A percentile compares a stretch with the other conserved stretches of the same genome.
phyloP scores from a whole-genome alignment of 2,113 vertebrate species.

The Sisor rabdophorus region DNA sequence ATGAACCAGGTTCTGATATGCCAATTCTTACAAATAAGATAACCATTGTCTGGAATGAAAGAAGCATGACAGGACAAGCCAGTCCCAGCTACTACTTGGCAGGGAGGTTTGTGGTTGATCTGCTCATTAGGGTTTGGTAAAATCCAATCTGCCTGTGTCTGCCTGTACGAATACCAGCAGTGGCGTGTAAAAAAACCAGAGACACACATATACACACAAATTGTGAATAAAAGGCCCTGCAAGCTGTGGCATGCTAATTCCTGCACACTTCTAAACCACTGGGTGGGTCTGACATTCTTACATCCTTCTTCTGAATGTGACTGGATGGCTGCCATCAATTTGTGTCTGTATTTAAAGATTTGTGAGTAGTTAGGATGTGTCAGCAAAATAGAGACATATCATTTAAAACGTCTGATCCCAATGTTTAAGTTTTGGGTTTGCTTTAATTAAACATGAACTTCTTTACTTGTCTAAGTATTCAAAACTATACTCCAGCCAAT shows the following conservation, averaged over 20 bases:
- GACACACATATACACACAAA: constrained; percentile 15
- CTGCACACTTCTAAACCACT: constrained; percentile 8
- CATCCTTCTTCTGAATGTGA: constrained; percentile 35
- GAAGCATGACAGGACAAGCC: constrained; percentile 31
- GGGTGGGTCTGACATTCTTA: constrained; percentile 33
- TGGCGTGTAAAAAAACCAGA: constrained; percentile 28
- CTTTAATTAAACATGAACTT: no score
- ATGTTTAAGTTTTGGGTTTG: no score
- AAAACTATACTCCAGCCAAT: no score
- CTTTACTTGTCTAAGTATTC: no score
- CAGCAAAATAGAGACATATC: constrained; percentile 7
- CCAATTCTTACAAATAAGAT: constrained; percentile 29
- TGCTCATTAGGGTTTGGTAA: constrained; percentile 37
- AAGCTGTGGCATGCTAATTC: constrained; percentile 35
- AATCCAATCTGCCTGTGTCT: constrained; percentile 34
- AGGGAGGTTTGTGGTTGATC: constrained; percentile 21
- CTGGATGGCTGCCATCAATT: constrained; percentile 31
- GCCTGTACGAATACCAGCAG: constrained; percentile 34
- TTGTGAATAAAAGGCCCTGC: constrained; percentile 35
- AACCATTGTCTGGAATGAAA: constrained; percentile 14
- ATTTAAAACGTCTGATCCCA: no score
- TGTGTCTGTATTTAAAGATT: constrained; percentile 22
- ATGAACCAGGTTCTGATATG: constrained; percentile 17
- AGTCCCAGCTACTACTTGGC: constrained; percentile 37
- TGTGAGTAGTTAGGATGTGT: neutral